phyloP scores from a whole-genome alignment of 2,797 vertebrate genomes.

The Falco biarmicus region DNA sequence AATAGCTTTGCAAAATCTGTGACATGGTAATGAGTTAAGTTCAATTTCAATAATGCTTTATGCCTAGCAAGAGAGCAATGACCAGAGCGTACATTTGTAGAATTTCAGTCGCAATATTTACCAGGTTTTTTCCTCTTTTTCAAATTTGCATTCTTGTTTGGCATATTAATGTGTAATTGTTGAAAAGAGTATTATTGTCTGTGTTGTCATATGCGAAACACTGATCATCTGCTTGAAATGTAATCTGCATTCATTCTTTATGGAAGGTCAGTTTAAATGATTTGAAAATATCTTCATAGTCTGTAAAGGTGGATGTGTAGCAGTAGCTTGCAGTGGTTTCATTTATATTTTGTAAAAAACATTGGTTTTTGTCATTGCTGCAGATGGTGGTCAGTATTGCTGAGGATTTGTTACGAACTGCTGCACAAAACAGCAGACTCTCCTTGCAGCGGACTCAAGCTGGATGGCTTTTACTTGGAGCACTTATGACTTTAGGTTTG shows the following conservation, averaged over 20 bases:
- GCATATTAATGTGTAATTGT: background rate
- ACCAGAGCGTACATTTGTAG: background rate
- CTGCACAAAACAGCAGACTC: constrained; percentile 95
- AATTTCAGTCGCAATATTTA: background rate
- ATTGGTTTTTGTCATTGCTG: constrained; percentile 5
- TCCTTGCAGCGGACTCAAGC: constrained; percentile 97
- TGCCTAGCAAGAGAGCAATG: background rate
- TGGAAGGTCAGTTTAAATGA: background rate
- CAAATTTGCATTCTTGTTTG: background rate
- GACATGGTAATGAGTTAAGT: background rate
- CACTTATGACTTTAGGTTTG: constrained; percentile 97
- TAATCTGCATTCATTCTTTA: background rate
- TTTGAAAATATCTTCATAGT: background rate
- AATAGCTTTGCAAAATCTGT: background rate
- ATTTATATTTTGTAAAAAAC: background rate
- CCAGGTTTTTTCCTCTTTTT: background rate
- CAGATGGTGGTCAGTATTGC: constrained; percentile 98
- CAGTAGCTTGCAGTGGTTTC: background rate
- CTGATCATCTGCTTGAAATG: background rate
- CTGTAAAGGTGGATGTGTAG: background rate
- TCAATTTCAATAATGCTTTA: too few relatives aligned
- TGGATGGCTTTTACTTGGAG: constrained; percentile 96
- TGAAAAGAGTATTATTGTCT: background rate
- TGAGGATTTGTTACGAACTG: constrained; percentile 94
- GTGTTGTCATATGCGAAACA: background rate